Conservation (phyloP, 2,113 vertebrate genomes). For the Progne subis region DNA sequence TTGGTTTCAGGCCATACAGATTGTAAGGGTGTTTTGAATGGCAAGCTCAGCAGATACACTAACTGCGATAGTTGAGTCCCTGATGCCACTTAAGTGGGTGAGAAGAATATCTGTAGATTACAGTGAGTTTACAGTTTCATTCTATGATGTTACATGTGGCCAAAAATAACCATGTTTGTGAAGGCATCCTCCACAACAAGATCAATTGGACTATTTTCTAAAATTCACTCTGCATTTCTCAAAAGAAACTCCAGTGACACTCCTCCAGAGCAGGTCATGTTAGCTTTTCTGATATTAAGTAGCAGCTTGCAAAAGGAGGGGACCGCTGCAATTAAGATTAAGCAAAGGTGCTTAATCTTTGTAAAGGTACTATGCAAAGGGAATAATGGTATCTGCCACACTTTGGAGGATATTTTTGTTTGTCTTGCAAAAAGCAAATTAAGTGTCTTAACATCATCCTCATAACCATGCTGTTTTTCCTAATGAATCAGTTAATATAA, state of each 20-base stretch:
- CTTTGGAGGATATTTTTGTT: background rate
- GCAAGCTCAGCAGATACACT: background rate
- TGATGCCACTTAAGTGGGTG: background rate
- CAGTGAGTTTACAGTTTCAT: background rate
- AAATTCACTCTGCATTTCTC: background rate
- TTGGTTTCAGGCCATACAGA: background rate
- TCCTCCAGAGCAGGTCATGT: background rate
- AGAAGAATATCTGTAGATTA: background rate
- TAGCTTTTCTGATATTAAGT: background rate
- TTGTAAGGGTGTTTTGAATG: background rate
- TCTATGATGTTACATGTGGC: background rate
- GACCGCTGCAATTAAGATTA: background rate
- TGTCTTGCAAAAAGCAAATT: conserved; percentile 27
- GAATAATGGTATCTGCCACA: background rate
- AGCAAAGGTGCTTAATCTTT: background rate
- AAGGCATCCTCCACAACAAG: background rate
- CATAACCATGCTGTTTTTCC: background rate
- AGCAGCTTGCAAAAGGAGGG: background rate
- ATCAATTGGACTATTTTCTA: background rate
- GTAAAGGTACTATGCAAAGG: background rate
- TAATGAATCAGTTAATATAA: conserved; percentile 42
- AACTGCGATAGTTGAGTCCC: background rate
- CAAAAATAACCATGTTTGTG: background rate
- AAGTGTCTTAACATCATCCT: background rate
- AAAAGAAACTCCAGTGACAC: background rate